Percentiles rank a stretch among this genome's conserved stretches.
Evolutionary conservation across 2,888 invertebrate genomes (phyloP).

Genomic region (Phaedon cochleariae): DNA sequence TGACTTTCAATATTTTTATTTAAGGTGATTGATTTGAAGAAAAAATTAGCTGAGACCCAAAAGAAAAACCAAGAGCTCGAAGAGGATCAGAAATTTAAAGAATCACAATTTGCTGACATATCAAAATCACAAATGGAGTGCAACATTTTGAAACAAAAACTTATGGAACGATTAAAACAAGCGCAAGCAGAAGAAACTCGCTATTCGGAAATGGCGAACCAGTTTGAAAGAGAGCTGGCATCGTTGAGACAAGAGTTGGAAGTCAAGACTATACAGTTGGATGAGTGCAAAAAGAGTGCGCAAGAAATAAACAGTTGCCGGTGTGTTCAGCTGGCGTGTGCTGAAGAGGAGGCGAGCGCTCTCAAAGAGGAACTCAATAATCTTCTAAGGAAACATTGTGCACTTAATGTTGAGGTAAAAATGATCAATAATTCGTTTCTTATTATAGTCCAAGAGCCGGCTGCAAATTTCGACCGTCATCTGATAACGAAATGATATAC

Average conservation of each 20-base stretch:
- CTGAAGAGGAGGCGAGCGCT: slow-evolving; percentile 51
- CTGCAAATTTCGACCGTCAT: no score
- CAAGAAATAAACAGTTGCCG: slow-evolving; percentile 43
- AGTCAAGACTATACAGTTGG: slow-evolving; percentile 42
- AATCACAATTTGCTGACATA: slow-evolving; percentile 32
- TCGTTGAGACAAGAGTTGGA: slow-evolving; percentile 44
- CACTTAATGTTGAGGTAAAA: slow-evolving; percentile 51
- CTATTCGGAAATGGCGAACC: slow-evolving; percentile 37
- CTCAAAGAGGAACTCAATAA: slow-evolving; percentile 53
- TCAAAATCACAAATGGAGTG: slow-evolving; percentile 35
- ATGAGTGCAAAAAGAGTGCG: slow-evolving; percentile 42
- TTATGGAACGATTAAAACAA: slow-evolving; percentile 44
- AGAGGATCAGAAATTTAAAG: slow-evolving; percentile 37
- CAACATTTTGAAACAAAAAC: slow-evolving; percentile 38
- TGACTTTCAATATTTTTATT: background rate
- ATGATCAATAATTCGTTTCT: slow-evolving; percentile 1
- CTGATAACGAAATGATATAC: no score
- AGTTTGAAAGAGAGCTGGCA: slow-evolving; percentile 46
- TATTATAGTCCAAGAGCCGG: no score
- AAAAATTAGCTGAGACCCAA: slow-evolving; percentile 45
- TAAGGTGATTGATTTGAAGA: slow-evolving; percentile 49
- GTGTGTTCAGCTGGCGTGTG: slow-evolving; percentile 44
- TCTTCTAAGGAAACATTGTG: slow-evolving; percentile 48
- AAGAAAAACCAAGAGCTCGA: slow-evolving; percentile 39
- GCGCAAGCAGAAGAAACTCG: slow-evolving; percentile 35